Base-by-base conservation (phyloP, 2,797 vertebrate genomes). In the Glyptemys insculpta region DNA sequence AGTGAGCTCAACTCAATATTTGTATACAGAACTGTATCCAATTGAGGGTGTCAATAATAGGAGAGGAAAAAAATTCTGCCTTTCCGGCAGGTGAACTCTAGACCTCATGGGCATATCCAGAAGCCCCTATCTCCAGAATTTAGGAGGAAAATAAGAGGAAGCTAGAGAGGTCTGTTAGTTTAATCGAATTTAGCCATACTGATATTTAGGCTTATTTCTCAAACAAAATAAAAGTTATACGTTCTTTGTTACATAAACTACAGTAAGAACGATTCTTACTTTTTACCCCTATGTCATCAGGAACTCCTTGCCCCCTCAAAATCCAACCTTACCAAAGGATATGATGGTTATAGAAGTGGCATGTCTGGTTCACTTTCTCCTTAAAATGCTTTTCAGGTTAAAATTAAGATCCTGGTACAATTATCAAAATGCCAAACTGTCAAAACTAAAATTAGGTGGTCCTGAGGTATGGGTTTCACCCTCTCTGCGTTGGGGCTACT, bases 31-130 rank as follows among this genome's bases (percentile, higher is more conserved):
- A 44, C 79, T 91, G 80, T 53, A 37, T 85, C 85, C 56, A 89
- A 5, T 0, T 9, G 8, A 3, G 79, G 44, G 44, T 78, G 78
- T 88, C 80, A 68, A 27, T 0, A 1, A 49, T 59, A 62, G n/a
- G 14, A 83, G 87, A 89, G 56, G 68, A 81, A 79, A 31, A 5
- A 31, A 68, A 91, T 57, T 94, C 76, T n/a, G 19, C 52, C 87
- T 88, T 87, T 91, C 84, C 49, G 1, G 25, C 23, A 29, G 6
- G 25, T 47, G 14, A 78, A 47, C 27, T 76, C 41, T 78, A 78
- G 12, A 47, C 74, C 52, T 85, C 53, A 88, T 59, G 44, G 87
- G 37, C 76, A 50, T 68, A n/a, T n/a, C 25, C 88, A 8, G 16
- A 83, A 68, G n/a, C 21, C 18, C 4, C 25, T 18, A 47, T 54